phyloP scores from a whole-genome alignment of 2,888 invertebrate genomes.

The Punctoribates punctum region DNA sequence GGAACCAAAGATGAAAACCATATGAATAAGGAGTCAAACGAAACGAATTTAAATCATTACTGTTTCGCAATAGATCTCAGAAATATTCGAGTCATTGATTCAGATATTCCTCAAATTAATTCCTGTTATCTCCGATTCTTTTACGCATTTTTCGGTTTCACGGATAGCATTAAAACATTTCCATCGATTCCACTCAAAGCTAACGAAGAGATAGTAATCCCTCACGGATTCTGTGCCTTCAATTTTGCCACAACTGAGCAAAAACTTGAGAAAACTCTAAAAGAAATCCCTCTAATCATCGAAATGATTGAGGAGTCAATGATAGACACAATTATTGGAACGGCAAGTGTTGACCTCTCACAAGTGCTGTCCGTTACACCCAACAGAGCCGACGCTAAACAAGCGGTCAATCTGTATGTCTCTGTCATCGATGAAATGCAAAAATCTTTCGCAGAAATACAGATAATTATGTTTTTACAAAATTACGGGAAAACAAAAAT shows the following conservation, averaged over 20 bases:
- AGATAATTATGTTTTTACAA: constrained; percentile 41
- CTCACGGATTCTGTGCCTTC: constrained; percentile 43
- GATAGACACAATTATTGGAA: constrained; percentile 38
- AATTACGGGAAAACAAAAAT: constrained; percentile 28
- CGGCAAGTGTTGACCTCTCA: constrained; percentile 23
- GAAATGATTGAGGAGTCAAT: constrained; percentile 32
- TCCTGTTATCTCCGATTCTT: constrained; percentile 40
- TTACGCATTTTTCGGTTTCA: constrained; percentile 42
- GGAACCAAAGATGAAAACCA: background rate
- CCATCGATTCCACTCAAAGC: constrained; percentile 2
- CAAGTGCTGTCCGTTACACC: background rate
- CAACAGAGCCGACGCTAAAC: constrained; percentile 12
- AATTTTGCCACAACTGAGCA: constrained; percentile 42
- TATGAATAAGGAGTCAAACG: background rate
- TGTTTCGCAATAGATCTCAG: constrained; percentile 43
- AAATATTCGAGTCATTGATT: constrained; percentile 8
- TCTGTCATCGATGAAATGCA: constrained; percentile 27
- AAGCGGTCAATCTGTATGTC: constrained; percentile 20
- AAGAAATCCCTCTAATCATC: constrained; percentile 36
- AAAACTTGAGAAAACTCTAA: constrained; percentile 35
- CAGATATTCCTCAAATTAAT: background rate
- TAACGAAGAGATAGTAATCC: constrained; percentile 27
- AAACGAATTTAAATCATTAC: constrained; percentile 36
- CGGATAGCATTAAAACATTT: constrained; percentile 41
- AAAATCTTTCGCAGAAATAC: constrained; percentile 39